A percentile compares a stretch with the other conserved stretches of the same genome.
These are phyloP conservation scores for Oscheius sp. DNA, from an alignment of 2,888 invertebrate genomes.

Conservation along the genomic window DNA sequence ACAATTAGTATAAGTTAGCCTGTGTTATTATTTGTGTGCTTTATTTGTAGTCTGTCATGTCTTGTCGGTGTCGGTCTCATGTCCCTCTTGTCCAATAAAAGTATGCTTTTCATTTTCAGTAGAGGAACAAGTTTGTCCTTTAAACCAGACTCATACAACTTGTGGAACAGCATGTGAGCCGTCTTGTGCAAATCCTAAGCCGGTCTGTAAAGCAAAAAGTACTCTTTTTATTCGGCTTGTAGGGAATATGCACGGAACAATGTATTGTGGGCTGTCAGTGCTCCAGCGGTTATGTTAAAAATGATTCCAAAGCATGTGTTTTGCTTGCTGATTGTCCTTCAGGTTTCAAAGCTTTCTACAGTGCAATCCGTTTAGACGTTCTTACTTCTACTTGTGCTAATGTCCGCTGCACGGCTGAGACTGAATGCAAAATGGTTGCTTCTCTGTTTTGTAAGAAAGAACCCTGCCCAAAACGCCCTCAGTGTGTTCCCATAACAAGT, in stretches of 20 bases:
- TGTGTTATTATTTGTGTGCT: not conserved
- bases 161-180: constrained; percentile 25
- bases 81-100: not conserved
- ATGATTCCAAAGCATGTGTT: not conserved
- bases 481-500: constrained; percentile 11
- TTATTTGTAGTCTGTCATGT: not conserved
- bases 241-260: not conserved
- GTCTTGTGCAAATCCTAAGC: not conserved
- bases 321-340: not conserved
- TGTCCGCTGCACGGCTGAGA: not conserved
- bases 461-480: not conserved
- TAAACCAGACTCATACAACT: not conserved
- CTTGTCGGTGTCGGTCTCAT: constrained; percentile 12
- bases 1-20: too few species aligned
- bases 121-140: not conserved
- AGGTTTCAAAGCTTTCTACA: not conserved
- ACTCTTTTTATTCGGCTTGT: too few species aligned
- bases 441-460: not conserved
- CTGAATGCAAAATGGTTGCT: constrained; percentile 21
- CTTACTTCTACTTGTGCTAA: constrained; percentile 10
- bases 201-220: not conserved
- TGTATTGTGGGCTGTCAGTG: constrained; percentile 24
- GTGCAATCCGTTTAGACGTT: not conserved
- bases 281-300: not conserved
- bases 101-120: not conserved